Base-by-base conservation (phyloP, 1,140 invertebrate species). In the Stegodyphus mimosarum region DNA sequence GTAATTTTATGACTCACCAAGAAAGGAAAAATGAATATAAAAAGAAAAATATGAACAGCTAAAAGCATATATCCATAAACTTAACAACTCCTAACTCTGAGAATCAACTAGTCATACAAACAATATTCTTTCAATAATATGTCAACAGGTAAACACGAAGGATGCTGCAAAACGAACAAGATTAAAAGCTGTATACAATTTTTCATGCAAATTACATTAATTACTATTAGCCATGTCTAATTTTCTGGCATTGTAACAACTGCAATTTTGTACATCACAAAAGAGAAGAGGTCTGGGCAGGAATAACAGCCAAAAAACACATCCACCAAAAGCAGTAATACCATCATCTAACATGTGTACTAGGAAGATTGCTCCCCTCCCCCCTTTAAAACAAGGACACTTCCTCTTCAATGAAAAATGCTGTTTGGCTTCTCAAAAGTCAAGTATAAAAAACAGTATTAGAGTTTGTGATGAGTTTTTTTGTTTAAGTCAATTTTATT, bases 221-320 rank as follows among this genome's bases (percentile, higher is more conserved):
- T 53, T 66, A 74, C 33, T 50, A 52, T 53, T 53, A n/a, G 17
- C 53, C 60, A 63, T 48, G 49, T 50, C 67, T 72, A 70, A 60
- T 60, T 15, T 60, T 60, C 50, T 64, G 60, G 74, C 60, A 74
- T 76, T 18, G 18, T 76, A 78, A 83, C 80, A 83, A 83, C 74
- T 83, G 70, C 53, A 74, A 64, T 74, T 71, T 71, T 71, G 17
- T 74, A 73, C 69, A 83, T 66, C 55, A 74, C 55, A 83, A 67
- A 63, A 77, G 17, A 80, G 77, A 63, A 77, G 17, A 80, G 77
- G 77, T 64, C 51, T 80, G 77, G 77, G 77, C 77, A 50, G 80
- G 70, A 83, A 74, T 74, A 83, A 83, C 80, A 83, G 80, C 71
- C 80, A 83, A 74, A n/a, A 60, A 83, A 83, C 77, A 78, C 78